phyloP scores from a whole-genome alignment of 2,888 invertebrate species.

The Odontothrips loti region DNA sequence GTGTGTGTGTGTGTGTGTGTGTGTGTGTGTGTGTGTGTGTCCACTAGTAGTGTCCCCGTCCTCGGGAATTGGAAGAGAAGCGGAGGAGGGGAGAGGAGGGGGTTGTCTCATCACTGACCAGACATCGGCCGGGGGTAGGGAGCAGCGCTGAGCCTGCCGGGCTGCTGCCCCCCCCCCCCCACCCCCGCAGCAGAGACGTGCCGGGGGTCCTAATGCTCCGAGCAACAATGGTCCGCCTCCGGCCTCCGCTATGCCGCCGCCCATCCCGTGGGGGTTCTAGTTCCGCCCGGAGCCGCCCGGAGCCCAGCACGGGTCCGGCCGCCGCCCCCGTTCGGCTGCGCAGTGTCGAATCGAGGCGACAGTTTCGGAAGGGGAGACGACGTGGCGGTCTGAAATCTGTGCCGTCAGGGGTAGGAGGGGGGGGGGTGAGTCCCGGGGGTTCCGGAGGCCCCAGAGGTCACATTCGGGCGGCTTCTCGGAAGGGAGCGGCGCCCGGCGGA shows the following conservation, averaged over 20 bases:
- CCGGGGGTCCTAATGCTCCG: background rate
- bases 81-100: no score
- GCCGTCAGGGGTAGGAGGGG: background rate
- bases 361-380: background rate
- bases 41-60: background rate
- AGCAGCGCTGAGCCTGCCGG: background rate
- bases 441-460: background rate
- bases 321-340: background rate
- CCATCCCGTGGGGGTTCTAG: no score
- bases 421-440: background rate
- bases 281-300: no score
- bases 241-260: no score
- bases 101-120: no score
- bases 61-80: no score
- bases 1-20: conserved; percentile 16
- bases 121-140: no score
- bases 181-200: background rate
- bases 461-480: background rate
- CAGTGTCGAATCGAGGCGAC: background rate
- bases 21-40: conserved; percentile 22
- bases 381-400: background rate
- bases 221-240: conserved; percentile 1
- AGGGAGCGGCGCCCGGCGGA: background rate
- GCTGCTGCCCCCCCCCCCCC: background rate
- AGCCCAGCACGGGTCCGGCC: no score